Evolutionary conservation across 2,797 vertebrate genomes (phyloP), one percentile per base, ranked within the genome.

Genomic region (Melanotaenia pygmaea): DNA sequence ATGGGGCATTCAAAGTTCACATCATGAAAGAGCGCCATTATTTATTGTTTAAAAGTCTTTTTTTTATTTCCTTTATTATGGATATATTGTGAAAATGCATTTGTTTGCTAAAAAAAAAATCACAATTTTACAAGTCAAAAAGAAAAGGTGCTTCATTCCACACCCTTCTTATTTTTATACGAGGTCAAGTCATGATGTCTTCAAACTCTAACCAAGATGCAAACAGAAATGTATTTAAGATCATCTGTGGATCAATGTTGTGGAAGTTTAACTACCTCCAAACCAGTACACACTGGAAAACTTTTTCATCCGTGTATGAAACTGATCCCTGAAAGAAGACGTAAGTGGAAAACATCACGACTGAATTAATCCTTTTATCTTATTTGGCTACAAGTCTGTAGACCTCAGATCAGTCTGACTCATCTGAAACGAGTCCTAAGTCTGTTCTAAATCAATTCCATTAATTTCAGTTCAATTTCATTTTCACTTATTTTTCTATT

Each of bases 401-500:
- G 32, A 32, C 5, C 32, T 32, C 32, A 32, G 5, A 5, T 32
- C 5, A 32, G 32, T 32, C 32, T 34, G 61, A 79, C 66, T 70
- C 70, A 68, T 47, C 66, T 69, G 63, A 70, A 69, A 75, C 5
- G 28, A 77, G 53, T 63, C 71, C 65, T 77, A 67, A 51, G 59
- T 75, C 61, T 43, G n/a, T 54, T 77, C 56, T n/a, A 28, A 82
- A 86, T 88, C 73, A 75, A 77, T 87, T 84, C 57, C 24, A 43
- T 75, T 86, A 38, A 84, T 86, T 81, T 86, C 68, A 74, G 64
- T 84, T 86, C 71, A 81, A 77, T 87, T 78, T 72, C 5, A 83
- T 77, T 70, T 83, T 83, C 71, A 72, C 58, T 82, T 43, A 51
- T 64, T 59, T 22, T 53, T 74, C 50, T 45, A 72, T 45, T 72